Base-by-base conservation (phyloP, 1,140 invertebrate genomes). In the Muscidifurax raptorellus region DNA sequence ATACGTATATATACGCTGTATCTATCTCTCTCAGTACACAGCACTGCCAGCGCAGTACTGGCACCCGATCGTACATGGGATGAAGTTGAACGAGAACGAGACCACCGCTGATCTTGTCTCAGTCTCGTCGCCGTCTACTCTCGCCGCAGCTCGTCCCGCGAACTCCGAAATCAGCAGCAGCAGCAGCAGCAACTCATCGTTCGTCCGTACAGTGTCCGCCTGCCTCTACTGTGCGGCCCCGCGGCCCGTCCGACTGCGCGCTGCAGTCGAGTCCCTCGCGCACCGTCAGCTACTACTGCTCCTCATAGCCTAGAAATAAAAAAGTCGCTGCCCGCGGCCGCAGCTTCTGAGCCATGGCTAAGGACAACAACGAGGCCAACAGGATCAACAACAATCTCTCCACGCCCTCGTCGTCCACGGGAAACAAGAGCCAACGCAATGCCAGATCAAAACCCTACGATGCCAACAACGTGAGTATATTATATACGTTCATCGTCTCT, bases 401-500 rank as follows among this genome's bases (percentile, higher is more conserved):
- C 22, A 77, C 74, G 9, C 59, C 80, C 64, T 80, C 71, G 6
- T 76, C 83, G 9, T 76, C 83, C 32, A n/a, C 59, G 44, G 79
- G 22, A 0, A 40, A n/a, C 22, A 18, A 59, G 12, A 76, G 67
- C 13, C 79, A 86, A 83, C 89, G 88, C 74, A 84, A 89, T 79
- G 89, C 85, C 85, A 90, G 88, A 81, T 86, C 89, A 81, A 91
- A 91, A 84, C 90, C 91, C 76, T 93, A 92, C 87, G 91, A 93
- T 85, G 87, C 90, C 84, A 92, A 92, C 88, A 92, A 93, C 90
- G 92, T 93, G 89, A 93, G 92, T 93, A 75, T 40, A 28, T 36
- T n/a, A n/a, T n/a, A 32, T 12, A 76, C 28, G 40, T 2, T 18
- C 18, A 74, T 86, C 84, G 83, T 36, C 28, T 67, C n/a, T 78